A percentile compares a stretch with the other conserved stretches of the same genome.
phyloP scores from a whole-genome alignment of 2,888 invertebrate species.

The Sphinx pinastri region DNA sequence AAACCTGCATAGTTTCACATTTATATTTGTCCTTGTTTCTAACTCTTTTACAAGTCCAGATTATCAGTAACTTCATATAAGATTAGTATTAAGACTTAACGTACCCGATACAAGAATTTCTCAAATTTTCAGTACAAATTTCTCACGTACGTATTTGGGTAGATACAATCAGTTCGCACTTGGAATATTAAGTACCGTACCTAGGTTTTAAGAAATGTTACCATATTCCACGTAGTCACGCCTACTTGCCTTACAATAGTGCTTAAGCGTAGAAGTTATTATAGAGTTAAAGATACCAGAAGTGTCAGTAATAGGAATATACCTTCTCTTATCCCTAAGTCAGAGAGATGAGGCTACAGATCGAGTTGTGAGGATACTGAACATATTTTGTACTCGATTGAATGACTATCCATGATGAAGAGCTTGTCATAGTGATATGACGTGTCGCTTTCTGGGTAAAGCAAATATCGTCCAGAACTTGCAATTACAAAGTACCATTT shows the following conservation, averaged over 20 bases:
- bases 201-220: not conserved
- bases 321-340: too few relatives aligned
- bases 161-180: not conserved
- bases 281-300: conserved; percentile 21
- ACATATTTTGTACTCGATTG: too few relatives aligned
- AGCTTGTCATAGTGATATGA: too few relatives aligned
- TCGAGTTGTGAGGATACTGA: too few relatives aligned
- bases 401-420: too few relatives aligned
- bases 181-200: not conserved
- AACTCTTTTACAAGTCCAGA: not conserved
- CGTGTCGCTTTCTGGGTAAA: too few relatives aligned
- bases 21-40: too few relatives aligned
- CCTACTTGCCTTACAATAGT: not conserved
- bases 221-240: not conserved
- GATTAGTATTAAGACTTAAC: not conserved
- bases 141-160: not conserved
- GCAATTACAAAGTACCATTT: too few relatives aligned
- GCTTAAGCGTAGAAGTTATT: conserved; percentile 24
- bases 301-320: not conserved
- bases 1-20: too few relatives aligned
- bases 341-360: too few relatives aligned
- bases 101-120: not conserved
- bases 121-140: not conserved
- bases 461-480: too few relatives aligned
- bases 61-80: too few relatives aligned